A percentile compares a stretch with the other conserved stretches of the same genome.
These are phyloP conservation scores for Campoletis raptor DNA, from an alignment of 2,888 invertebrate species.

Conservation along the genomic window DNA sequence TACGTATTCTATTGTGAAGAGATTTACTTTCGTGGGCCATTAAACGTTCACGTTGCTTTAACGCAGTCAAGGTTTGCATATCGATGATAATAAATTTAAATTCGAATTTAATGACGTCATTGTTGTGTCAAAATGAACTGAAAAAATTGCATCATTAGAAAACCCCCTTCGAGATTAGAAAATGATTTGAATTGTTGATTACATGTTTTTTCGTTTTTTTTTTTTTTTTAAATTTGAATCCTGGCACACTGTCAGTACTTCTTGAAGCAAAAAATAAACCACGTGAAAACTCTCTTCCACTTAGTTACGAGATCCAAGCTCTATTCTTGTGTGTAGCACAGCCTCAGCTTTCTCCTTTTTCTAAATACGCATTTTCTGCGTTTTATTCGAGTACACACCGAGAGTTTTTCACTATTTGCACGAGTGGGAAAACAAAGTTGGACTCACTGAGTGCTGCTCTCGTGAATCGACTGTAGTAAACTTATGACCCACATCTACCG, in stretches of 20 bases:
- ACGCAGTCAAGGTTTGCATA: slow-evolving; percentile 51
- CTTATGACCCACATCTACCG: slow-evolving; percentile 63
- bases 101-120: background rate
- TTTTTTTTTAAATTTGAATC: background rate
- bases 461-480: slow-evolving; percentile 59
- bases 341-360: slow-evolving; percentile 65
- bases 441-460: slow-evolving; percentile 41
- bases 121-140: background rate
- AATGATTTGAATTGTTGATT: background rate
- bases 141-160: background rate
- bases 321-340: slow-evolving; percentile 9
- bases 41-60: slow-evolving; percentile 58
- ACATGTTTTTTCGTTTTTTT: background rate
- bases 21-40: slow-evolving; percentile 52
- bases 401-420: slow-evolving; percentile 24
- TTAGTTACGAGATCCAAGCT: slow-evolving; percentile 44
- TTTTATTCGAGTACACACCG: slow-evolving; percentile 30
- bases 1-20: background rate
- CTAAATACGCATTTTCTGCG: slow-evolving; percentile 56
- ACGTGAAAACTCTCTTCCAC: slow-evolving; percentile 51
- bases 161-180: background rate
- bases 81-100: background rate
- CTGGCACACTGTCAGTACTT: slow-evolving; percentile 9
- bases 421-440: slow-evolving; percentile 34
- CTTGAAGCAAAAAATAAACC: slow-evolving; percentile 2